Conservation (phyloP, 2,888 invertebrate genomes). For the Thereva unica region DNA sequence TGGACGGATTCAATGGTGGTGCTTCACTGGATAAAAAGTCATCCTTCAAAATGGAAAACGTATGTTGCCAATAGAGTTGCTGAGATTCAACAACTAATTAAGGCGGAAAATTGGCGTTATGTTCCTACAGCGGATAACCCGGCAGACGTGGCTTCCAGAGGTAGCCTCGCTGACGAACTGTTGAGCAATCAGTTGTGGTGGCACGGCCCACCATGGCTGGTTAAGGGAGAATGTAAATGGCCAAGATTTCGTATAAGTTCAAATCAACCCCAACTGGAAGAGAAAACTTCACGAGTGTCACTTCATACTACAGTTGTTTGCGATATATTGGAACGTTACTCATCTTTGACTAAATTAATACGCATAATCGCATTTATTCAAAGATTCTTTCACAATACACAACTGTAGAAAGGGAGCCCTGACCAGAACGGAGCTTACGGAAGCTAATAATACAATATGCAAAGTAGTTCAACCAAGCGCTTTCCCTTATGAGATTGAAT, state of each 20-base stretch:
- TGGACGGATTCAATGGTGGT: conserved; percentile 3
- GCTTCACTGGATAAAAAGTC: neutral
- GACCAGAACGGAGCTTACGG: neutral
- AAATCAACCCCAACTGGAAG: no score
- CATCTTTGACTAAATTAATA: neutral
- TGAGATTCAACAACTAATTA: no score
- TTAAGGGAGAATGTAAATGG: no score
- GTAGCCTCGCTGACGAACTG: no score
- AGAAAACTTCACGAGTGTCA: neutral
- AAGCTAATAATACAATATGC: neutral
- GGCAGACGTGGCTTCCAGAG: no score
- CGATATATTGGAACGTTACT: neutral
- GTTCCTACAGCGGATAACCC: no score
- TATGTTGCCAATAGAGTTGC: conserved; percentile 10
- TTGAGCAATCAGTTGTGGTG: no score
- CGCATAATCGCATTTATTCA: neutral
- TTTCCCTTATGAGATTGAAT: neutral
- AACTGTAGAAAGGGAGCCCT: neutral
- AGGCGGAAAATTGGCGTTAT: no score
- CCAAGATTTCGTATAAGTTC: no score
- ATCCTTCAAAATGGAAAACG: conserved; percentile 5
- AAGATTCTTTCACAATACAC: neutral
- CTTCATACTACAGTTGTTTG: neutral
- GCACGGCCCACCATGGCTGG: no score
- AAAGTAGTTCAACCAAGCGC: neutral